These are phyloP conservation scores for Meteorus sp. DNA, from an alignment of 1,140 invertebrate species.

Conservation along the genomic window DNA sequence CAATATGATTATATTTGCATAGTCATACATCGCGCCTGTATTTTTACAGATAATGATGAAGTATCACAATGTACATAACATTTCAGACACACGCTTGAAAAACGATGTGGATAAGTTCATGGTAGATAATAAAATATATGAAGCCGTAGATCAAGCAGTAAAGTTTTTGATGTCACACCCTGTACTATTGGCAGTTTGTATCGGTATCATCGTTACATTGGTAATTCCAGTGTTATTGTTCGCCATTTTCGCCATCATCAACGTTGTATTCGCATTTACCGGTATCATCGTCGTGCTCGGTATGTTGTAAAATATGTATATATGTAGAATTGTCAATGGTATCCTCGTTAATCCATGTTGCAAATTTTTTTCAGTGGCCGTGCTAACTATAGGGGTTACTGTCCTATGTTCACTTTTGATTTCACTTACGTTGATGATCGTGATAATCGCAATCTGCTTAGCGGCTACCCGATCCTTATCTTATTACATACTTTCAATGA, in stretches of 20 bases:
- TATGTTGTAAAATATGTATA: background rate
- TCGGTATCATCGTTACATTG: slow-evolving; percentile 11
- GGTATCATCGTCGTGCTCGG: slow-evolving; percentile 26
- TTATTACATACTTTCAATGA: slow-evolving; percentile 20
- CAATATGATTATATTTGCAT: no score
- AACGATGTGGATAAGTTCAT: slow-evolving; percentile 20
- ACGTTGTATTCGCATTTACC: slow-evolving; percentile 25
- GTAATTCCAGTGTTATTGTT: slow-evolving; percentile 23
- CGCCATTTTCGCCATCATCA: slow-evolving; percentile 18
- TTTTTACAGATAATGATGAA: no score
- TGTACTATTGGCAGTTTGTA: slow-evolving; percentile 16
- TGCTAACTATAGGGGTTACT: slow-evolving; percentile 23
- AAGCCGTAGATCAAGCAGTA: slow-evolving; percentile 4
- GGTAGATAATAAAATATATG: slow-evolving; percentile 19
- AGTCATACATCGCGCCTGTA: no score
- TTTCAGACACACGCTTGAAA: no score
- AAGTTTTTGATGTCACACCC: slow-evolving; percentile 25
- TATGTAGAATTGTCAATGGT: background rate
- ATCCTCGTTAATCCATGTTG: background rate
- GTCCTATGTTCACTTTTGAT: slow-evolving; percentile 24
- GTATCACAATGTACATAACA: no score
- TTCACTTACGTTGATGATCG: slow-evolving; percentile 16
- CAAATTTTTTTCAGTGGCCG: slow-evolving; percentile 21
- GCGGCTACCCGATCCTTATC: slow-evolving; percentile 13
- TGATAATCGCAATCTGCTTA: slow-evolving; percentile 12